Base-by-base conservation (phyloP, 2,888 invertebrate genomes). In the Polyommatus icarus region DNA sequence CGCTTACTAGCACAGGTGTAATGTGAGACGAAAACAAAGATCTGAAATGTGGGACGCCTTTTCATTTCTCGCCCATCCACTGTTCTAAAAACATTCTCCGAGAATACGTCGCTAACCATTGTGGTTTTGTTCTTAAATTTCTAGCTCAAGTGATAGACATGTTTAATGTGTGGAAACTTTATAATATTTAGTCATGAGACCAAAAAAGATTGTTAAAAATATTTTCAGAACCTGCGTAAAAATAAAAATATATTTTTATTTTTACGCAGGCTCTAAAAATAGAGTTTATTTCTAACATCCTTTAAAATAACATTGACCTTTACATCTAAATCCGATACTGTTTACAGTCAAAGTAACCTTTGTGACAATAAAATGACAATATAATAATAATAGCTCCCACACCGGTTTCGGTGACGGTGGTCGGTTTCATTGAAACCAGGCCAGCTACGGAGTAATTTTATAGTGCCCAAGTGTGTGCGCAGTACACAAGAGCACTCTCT, bases 1-100 rank as follows among this genome's bases (percentile, higher is more conserved):
- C 67, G 67, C 67, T 67, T 67, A 67, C 67, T 67, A 67, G 32
- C 32, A 67, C 67, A 67, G 67, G 67, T 67, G 67, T 67, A 67
- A 67, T 67, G 67, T 67, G 67, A 67, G 67, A 61, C 24, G 24
- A 32, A 67, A 67, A 67, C 67, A 67, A 67, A 67, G 67, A 67
- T 67, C 29, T 67, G 29, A 67, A 67, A 67, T 67, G 67, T 67
- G 67, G 67, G 18, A 18, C 67, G 67, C 29, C 67, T 29, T 67
- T 67, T 67, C 67, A 67, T 67, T 67, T 67, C 59, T 59, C 61
- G 61, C 61, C 61, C 29, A 67, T 29, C 32, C 18, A 67, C 67
- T 67, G 29, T 67, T 67, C 67, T 67, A 67, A 67, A 67, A 67
- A 67, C 29, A 67, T 32, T 67, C 67, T 29, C 20, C 29, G 32